Conservation (phyloP, 2,113 vertebrate species). For the Pipra filicauda region DNA sequence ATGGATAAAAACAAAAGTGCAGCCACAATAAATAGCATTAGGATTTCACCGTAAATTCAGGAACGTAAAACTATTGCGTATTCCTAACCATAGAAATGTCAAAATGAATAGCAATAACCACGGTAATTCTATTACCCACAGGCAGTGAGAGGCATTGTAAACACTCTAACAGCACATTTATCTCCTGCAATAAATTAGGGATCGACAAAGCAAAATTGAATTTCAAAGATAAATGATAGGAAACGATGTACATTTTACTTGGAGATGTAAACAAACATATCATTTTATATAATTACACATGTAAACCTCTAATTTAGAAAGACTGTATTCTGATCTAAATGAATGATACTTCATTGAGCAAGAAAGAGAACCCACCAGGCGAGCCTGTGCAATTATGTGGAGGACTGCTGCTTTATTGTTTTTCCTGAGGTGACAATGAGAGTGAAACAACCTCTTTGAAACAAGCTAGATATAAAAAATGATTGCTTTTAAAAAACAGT, state of each 20-base stretch:
- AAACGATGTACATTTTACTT: slow-evolving; percentile 50
- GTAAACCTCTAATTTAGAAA: slow-evolving; percentile 68
- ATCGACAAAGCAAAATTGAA: slow-evolving; percentile 63
- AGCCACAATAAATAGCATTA: not conserved
- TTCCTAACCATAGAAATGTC: slow-evolving; percentile 20
- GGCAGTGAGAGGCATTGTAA: slow-evolving; percentile 51
- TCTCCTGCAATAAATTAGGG: slow-evolving; percentile 48
- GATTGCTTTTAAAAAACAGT: slow-evolving; percentile 38
- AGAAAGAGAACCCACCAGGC: slow-evolving; percentile 7
- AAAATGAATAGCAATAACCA: slow-evolving; percentile 48
- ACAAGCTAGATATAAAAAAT: slow-evolving; percentile 27
- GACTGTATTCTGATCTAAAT: slow-evolving; percentile 41
- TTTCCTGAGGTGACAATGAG: slow-evolving; percentile 49
- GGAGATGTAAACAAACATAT: slow-evolving; percentile 73
- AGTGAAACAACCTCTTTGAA: slow-evolving; percentile 42
- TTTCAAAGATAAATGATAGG: slow-evolving; percentile 69
- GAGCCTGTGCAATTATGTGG: slow-evolving; percentile 25
- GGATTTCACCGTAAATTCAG: not conserved
- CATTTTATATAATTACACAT: slow-evolving; percentile 71
- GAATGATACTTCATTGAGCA: slow-evolving; percentile 53
- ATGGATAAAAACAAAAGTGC: not conserved
- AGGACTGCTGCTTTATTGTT: slow-evolving; percentile 55
- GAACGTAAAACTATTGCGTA: not conserved
- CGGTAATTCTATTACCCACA: slow-evolving; percentile 60
- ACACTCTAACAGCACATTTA: slow-evolving; percentile 50